phyloP scores from a whole-genome alignment of 2,113 vertebrate genomes.

The Pristiophorus japonicus region DNA sequence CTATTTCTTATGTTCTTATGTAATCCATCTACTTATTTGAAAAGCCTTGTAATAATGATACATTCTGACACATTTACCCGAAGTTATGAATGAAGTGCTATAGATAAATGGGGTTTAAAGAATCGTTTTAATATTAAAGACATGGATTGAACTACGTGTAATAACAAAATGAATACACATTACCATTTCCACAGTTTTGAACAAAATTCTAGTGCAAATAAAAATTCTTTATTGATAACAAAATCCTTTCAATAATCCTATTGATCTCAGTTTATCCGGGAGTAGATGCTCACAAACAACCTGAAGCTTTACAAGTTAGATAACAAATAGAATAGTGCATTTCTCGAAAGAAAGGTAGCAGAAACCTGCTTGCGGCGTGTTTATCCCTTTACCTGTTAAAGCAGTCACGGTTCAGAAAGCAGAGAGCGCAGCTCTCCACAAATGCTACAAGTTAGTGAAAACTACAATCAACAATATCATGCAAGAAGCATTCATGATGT shows the following conservation, averaged over 20 bases:
- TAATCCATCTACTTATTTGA: not conserved
- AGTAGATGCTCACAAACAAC: not conserved
- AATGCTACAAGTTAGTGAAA: not conserved
- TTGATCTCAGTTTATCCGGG: not conserved
- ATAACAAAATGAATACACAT: not conserved
- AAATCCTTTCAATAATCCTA: not conserved
- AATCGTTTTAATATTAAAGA: not conserved
- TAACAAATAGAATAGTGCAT: not conserved
- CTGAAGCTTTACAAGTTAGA: not conserved
- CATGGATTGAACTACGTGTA: not conserved
- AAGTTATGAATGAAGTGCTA: not conserved
- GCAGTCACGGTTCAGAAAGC: not conserved
- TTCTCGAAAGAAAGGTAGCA: not conserved
- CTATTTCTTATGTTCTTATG: too few species aligned
- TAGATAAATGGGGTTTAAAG: not conserved
- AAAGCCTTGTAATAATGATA: not conserved
- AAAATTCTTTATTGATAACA: not conserved
- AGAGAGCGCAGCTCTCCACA: not conserved
- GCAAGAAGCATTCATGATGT: not conserved
- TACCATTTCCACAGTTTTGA: not conserved
- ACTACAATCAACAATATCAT: not conserved
- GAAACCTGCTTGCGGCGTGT: not conserved
- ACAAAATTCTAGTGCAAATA: not conserved
- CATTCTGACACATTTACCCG: not conserved
- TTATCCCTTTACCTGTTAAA: not conserved